Conservation (phyloP, 2,888 invertebrate species). For the Hyposoter didymator region DNA sequence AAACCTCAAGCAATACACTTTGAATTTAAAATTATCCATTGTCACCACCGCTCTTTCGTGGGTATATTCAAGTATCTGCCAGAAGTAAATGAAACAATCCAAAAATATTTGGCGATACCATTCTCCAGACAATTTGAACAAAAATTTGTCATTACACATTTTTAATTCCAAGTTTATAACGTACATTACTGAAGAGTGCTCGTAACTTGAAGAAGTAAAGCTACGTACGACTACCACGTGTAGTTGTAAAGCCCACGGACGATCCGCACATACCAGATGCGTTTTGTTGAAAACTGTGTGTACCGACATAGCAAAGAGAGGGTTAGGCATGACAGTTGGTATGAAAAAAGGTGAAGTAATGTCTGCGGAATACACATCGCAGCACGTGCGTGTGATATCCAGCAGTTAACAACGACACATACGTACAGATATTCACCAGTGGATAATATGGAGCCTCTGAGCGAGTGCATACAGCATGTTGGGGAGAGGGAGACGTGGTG, state of each 20-base stretch:
- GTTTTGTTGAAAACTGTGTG: constrained; percentile 5
- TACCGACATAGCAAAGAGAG: constrained; percentile 8
- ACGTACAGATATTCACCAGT: constrained; percentile 17
- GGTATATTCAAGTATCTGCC: not conserved
- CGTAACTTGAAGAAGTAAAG: constrained; percentile 14
- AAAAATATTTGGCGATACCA: constrained; percentile 62
- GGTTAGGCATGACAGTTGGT: constrained; percentile 20
- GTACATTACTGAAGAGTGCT: constrained; percentile 68
- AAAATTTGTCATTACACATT: constrained; percentile 70
- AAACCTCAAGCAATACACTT: not conserved
- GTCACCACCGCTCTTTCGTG: not conserved
- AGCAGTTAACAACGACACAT: constrained; percentile 26
- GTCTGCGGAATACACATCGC: constrained; percentile 45
- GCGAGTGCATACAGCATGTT: constrained; percentile 27
- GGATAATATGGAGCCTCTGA: constrained; percentile 22
- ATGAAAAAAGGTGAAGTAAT: constrained; percentile 47
- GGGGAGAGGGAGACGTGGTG: constrained; percentile 13
- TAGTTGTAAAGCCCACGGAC: not conserved
- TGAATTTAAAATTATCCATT: not conserved
- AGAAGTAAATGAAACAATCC: constrained; percentile 30
- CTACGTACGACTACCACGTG: not conserved
- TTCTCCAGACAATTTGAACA: constrained; percentile 34
- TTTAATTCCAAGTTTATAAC: constrained; percentile 78
- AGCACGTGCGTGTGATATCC: constrained; percentile 51
- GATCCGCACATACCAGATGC: constrained; percentile 2